Evolutionary conservation across 2,113 vertebrate genomes (phyloP).

Genomic region (Pangasianodon hypophthalmus): DNA sequence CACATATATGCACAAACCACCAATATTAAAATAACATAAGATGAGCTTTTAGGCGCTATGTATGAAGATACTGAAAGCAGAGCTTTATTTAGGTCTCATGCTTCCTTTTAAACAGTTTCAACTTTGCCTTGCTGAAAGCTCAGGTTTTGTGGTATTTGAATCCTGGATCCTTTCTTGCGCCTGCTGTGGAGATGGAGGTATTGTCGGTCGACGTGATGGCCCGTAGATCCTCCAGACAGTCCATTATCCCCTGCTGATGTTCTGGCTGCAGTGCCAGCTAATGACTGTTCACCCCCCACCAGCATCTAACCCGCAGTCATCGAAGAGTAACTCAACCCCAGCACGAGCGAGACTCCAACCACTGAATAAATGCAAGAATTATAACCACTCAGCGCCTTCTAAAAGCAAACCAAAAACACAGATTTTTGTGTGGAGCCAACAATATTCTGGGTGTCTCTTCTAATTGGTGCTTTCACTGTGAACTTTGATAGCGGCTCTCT

Average conservation of each 20-base stretch:
- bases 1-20: neutral
- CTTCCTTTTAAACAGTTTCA: slow-evolving; percentile 46
- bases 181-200: slow-evolving; percentile 33
- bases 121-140: slow-evolving; percentile 27
- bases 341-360: slow-evolving; percentile 1
- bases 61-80: slow-evolving; percentile 7
- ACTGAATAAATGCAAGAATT: slow-evolving; percentile 22
- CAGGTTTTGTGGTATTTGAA: slow-evolving; percentile 42
- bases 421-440: slow-evolving; percentile 25
- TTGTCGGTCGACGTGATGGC: slow-evolving; percentile 26
- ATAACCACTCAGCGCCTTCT: slow-evolving; percentile 25
- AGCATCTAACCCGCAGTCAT: slow-evolving; percentile 21
- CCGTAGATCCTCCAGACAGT: slow-evolving; percentile 15
- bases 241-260: slow-evolving; percentile 43
- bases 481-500: slow-evolving; percentile 36
- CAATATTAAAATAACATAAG: neutral
- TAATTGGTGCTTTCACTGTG: slow-evolving; percentile 27
- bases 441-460: slow-evolving; percentile 19
- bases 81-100: slow-evolving; percentile 22
- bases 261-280: neutral
- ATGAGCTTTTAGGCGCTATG: neutral
- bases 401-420: slow-evolving; percentile 11
- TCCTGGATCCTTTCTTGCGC: slow-evolving; percentile 35
- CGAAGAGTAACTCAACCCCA: slow-evolving; percentile 29
- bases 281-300: slow-evolving; percentile 4